Evolutionary conservation across 2,797 vertebrate genomes (phyloP).

Genomic region (Halcyon badia): DNA sequence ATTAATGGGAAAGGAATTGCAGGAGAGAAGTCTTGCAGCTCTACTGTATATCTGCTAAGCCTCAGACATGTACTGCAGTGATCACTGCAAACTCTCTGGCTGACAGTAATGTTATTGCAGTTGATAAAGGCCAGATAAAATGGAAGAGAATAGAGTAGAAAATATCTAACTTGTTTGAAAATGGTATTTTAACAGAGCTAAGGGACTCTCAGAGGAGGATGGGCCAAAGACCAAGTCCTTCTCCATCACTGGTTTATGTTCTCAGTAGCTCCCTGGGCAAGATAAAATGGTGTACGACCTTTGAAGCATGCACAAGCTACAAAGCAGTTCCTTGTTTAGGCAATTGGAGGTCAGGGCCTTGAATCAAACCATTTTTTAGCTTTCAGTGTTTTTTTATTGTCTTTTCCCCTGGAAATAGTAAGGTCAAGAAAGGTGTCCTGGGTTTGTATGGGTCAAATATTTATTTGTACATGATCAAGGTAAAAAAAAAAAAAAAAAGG

Average conservation of each 20-base stretch:
- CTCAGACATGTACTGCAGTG: background rate
- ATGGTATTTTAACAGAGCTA: background rate
- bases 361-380: background rate
- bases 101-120: background rate
- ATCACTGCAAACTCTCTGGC: background rate
- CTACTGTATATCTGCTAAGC: background rate
- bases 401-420: background rate
- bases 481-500: background rate
- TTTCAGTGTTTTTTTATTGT: background rate
- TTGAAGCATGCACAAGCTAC: background rate
- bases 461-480: background rate
- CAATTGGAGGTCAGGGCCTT: background rate
- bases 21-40: slow-evolving; percentile 12
- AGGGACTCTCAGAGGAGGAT: background rate
- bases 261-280: background rate
- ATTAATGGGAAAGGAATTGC: slow-evolving; percentile 40
- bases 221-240: background rate
- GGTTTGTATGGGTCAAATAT: background rate
- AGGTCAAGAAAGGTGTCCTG: background rate
- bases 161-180: background rate
- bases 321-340: background rate
- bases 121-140: background rate
- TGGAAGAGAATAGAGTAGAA: background rate
- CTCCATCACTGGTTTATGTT: background rate
- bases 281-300: background rate